Base-by-base conservation (phyloP, 2,797 vertebrate genomes). In the Adrianichthys oophorus region DNA sequence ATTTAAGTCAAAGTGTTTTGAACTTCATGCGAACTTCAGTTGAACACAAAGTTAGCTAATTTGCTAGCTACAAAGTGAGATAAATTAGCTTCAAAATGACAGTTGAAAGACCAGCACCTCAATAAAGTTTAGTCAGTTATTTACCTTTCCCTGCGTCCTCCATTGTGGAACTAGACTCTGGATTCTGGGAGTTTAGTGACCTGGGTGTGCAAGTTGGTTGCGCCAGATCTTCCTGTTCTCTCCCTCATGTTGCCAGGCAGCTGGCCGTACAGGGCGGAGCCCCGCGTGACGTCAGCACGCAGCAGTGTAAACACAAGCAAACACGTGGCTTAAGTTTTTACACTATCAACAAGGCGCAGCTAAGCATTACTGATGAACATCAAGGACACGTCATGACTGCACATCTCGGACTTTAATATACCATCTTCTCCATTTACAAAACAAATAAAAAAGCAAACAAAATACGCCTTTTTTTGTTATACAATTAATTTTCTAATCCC, bases 131-230 rank as follows among this genome's bases (percentile, higher is more conserved):
- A 17, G 18, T 6, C 29, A 52, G 50, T 41, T 0, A 1, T 12
- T 83, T 91, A 93, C 92, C 90, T 89, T 89, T 82, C 6, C 86
- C 81, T 62, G 82, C 66, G 50, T 87, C 85, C 64, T 91, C 91
- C 91, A 93, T 92, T 17, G 76, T 84, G 3, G 26, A 4, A 50
- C 46, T 29, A n/a, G 56, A 10, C 14, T 19, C 59, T 23, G 46
- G 66, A 63, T 75, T 75, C 45, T 56, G 8, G 10, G 44, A 8
- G 46, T 66, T 75, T 72, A 46, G 12, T 4, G 54, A 76, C 63
- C 78, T 68, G 41, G 32, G 42, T 62, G 32, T 45, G 69, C 72
- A 85, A 70, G 48, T 84, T 72, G 43, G 49, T 73, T 61, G 70
- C 66, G 8, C 65, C 61, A 66, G 62, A 46, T 71, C 85, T 88